Evolutionary conservation across 2,888 invertebrate species (phyloP), one percentile per base, ranked within the genome.

Genomic region (Monochamus alternatus): DNA sequence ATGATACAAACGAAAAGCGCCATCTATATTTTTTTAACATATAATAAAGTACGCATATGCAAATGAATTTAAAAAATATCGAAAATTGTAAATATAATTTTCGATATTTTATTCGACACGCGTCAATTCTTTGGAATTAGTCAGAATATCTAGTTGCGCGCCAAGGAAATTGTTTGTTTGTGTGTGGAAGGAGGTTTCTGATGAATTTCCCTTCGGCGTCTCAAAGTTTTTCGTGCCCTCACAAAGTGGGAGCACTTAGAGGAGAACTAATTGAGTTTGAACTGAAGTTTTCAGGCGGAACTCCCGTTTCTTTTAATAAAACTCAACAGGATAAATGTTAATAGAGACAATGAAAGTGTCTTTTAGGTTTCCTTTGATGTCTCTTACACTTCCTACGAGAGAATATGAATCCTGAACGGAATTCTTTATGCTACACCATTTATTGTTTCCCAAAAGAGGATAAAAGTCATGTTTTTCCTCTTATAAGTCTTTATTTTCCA

Each of bases 401-500:
- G 38, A 38, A 38, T 38, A 38, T 7, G 38, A 64, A 44, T 32
- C n/a, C 5, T 64, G 30, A 65, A 8, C 8, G 12, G 22, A 8
- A 38, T 38, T 67, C 55, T 12, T 76, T 81, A 81, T 22, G 22
- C 22, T 22, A 22, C 22, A 22, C 22, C 22, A 22, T 22, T 22
- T 22, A 22, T 22, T 22, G 22, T 22, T 22, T 22, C 22, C 1
- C 22, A 22, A 22, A 22, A 22, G 22, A 22, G 22, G 22, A 22
- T 22, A 22, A 22, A 22, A 22, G 22, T 22, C 22, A 22, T 22
- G 22, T 22, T 22, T 22, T 22, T 22, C 1, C 22, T 22, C 22
- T 22, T 22, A 1, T 22, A 22, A 22, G 22, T 22, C 22, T 22
- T 22, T 22, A 22, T 22, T 22, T 22, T 22, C 22, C 22, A 22